phyloP scores from a whole-genome alignment of 2,113 vertebrate genomes.

The Cricetomys ansorgei region DNA sequence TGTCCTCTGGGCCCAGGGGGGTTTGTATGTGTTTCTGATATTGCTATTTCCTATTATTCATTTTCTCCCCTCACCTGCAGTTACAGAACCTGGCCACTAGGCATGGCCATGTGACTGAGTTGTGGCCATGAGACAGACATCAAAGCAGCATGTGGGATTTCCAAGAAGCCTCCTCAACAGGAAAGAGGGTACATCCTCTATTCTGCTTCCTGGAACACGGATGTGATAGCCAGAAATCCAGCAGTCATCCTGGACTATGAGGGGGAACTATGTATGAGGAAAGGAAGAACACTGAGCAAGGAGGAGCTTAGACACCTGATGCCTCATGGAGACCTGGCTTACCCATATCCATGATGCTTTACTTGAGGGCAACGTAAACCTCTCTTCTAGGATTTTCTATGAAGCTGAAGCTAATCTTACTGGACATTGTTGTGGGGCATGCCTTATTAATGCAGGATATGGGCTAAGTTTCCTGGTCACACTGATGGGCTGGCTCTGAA shows the following conservation, averaged over 20 bases:
- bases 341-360: neutral
- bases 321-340: neutral
- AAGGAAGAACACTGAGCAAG: neutral
- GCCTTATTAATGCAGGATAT: neutral
- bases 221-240: slow-evolving; percentile 1
- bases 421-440: neutral
- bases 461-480: neutral
- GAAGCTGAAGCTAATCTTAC: neutral
- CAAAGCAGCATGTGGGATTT: neutral
- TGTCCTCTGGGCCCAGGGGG: neutral
- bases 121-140: neutral
- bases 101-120: neutral
- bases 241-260: neutral
- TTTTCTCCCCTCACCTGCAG: neutral
- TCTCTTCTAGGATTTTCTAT: neutral
- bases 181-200: neutral
- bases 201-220: slow-evolving; percentile 2
- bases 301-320: neutral
- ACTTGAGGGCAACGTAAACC: neutral
- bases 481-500: neutral
- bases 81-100: neutral
- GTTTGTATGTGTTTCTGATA: neutral
- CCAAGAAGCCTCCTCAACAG: slow-evolving; percentile 18
- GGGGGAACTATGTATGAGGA: neutral
- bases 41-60: neutral